phyloP scores from a whole-genome alignment of 2,888 invertebrate genomes.

The Rhaphigaster nebulosa region DNA sequence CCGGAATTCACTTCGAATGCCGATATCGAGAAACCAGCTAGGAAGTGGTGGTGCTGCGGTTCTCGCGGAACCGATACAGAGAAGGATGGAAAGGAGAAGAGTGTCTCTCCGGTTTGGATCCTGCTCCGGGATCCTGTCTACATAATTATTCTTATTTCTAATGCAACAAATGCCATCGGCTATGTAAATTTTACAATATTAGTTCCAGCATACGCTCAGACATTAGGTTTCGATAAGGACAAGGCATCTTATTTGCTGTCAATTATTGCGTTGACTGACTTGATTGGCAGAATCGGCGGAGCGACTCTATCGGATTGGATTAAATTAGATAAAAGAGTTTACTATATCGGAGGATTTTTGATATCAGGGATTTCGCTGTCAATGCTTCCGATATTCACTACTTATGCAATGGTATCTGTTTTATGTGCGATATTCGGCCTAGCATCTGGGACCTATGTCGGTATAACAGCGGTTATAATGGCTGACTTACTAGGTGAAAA shows the following conservation, averaged over 20 bases:
- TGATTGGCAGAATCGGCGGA: conserved; percentile 87
- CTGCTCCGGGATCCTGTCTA: conserved; percentile 84
- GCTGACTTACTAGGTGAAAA: conserved; percentile 89
- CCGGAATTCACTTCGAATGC: conserved; percentile 65
- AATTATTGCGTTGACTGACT: conserved; percentile 84
- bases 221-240: conserved; percentile 79
- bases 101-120: conserved; percentile 63
- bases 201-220: conserved; percentile 82
- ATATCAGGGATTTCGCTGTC: conserved; percentile 83
- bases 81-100: conserved; percentile 68
- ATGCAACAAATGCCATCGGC: conserved; percentile 87
- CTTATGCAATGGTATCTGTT: conserved; percentile 76
- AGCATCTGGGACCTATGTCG: conserved; percentile 87
- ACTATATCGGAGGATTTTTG: conserved; percentile 84
- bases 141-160: conserved; percentile 85
- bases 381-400: conserved; percentile 76
- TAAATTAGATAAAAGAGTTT: conserved; percentile 83
- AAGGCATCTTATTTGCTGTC: conserved; percentile 82
- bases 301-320: conserved; percentile 86
- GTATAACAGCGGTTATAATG: conserved; percentile 89
- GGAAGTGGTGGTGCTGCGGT: conserved; percentile 63
- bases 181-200: conserved; percentile 89
- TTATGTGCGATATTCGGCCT: conserved; percentile 85
- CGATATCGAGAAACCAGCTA: conserved; percentile 54
- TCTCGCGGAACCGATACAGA: conserved; percentile 68